These are phyloP conservation scores for Ptyas mucosa DNA, from an alignment of 2,113 vertebrate species.

Conservation along the genomic window DNA sequence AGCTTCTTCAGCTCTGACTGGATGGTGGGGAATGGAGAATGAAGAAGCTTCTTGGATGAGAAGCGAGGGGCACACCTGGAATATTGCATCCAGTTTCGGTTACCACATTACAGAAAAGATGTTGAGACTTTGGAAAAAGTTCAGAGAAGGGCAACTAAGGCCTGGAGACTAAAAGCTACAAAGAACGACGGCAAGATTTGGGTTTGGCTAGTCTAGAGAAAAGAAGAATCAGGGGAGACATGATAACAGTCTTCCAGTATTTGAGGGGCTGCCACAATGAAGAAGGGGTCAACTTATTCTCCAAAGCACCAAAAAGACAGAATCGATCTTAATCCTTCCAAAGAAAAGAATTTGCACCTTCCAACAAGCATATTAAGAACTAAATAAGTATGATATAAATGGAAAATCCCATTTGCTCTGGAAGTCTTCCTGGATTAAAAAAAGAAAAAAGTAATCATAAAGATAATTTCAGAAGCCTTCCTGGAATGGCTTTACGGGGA, in stretches of 20 bases:
- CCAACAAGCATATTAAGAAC: background rate
- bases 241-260: background rate
- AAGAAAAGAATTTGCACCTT: background rate
- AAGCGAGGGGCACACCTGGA: no score
- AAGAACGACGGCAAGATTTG: no score
- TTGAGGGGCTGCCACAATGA: background rate
- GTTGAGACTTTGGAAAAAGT: no score
- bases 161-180: no score
- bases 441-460: background rate
- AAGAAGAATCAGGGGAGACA: background rate
- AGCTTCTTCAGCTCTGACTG: no score
- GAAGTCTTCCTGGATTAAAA: background rate
- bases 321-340: background rate
- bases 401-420: background rate
- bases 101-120: no score
- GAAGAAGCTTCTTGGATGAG: no score
- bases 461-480: background rate
- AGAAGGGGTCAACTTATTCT: background rate
- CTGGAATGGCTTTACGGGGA: background rate
- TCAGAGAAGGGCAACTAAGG: no score
- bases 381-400: background rate
- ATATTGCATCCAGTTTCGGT: no score
- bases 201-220: no score
- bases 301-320: background rate
- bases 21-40: no score